Conservation (phyloP, 2,113 vertebrate genomes). For the Limnothrissa miodon region DNA sequence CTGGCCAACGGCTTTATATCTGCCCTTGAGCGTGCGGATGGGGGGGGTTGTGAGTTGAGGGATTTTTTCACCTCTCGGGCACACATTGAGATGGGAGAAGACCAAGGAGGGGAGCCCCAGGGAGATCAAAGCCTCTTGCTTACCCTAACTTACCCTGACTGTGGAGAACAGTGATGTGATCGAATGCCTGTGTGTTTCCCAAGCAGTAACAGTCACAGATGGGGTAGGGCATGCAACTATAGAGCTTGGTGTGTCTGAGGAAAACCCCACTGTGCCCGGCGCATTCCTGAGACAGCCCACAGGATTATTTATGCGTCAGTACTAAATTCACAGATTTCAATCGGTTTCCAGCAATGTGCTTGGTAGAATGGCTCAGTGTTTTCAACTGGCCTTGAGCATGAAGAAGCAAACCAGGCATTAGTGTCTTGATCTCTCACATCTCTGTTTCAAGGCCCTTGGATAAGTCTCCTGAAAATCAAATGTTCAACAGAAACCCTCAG, state of each 20-base stretch:
- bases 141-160: background rate
- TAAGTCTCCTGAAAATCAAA: no score
- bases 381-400: background rate
- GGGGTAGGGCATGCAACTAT: background rate
- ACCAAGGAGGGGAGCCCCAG: background rate
- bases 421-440: no score
- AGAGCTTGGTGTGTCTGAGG: background rate
- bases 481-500: no score
- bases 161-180: background rate
- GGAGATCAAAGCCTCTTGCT: background rate
- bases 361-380: background rate
- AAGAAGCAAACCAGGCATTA: background rate
- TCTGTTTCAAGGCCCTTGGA: no score
- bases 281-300: background rate
- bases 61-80: background rate
- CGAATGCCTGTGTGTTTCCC: background rate
- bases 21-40: conserved; percentile 9
- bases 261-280: background rate
- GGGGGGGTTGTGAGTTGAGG: no score
- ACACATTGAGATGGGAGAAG: background rate
- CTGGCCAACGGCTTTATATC: conserved; percentile 30
- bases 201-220: background rate
- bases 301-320: background rate
- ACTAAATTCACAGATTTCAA: background rate
- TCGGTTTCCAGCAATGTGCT: background rate